A percentile compares a stretch with the other conserved stretches of the same genome.
phyloP scores from a whole-genome alignment of 2,797 vertebrate genomes.

The Hydrocynus forskahlii region DNA sequence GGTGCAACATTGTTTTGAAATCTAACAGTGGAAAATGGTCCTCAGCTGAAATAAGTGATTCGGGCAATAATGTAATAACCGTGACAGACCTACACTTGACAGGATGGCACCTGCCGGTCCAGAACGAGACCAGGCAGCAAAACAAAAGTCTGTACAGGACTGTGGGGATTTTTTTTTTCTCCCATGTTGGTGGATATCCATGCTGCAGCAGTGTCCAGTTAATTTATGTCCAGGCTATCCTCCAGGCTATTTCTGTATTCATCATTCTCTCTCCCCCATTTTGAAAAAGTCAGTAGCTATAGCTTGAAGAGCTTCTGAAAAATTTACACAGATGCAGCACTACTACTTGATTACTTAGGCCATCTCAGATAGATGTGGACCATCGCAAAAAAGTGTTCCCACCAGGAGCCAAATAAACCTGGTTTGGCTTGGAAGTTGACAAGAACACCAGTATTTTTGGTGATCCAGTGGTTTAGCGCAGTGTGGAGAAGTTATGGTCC shows the following conservation, averaged over 20 bases:
- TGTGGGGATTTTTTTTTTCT: neutral
- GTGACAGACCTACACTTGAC: neutral
- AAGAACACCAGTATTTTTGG: too few species aligned
- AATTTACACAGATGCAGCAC: neutral
- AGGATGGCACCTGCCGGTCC: neutral
- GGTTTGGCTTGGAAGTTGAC: too few species aligned
- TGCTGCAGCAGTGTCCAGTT: neutral
- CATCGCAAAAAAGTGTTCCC: too few species aligned
- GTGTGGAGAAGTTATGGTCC: too few species aligned
- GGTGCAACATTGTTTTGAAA: too few species aligned
- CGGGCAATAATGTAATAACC: neutral
- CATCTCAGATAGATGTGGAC: too few species aligned
- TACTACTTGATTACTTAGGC: conserved; percentile 8
- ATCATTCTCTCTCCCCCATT: neutral
- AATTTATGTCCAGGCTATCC: conserved; percentile 1
- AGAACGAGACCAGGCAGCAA: neutral
- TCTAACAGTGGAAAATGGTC: too few species aligned
- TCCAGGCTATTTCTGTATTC: conserved; percentile 35
- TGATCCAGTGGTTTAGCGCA: too few species aligned
- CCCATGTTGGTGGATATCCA: neutral
- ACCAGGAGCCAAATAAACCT: too few species aligned
- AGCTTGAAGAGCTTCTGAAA: conserved; percentile 12
- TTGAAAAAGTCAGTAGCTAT: conserved; percentile 1
- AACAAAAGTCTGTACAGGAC: neutral
- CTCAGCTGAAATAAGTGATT: too few species aligned